Conservation (phyloP, 2,797 vertebrate species). For the Crax fasciolata region DNA sequence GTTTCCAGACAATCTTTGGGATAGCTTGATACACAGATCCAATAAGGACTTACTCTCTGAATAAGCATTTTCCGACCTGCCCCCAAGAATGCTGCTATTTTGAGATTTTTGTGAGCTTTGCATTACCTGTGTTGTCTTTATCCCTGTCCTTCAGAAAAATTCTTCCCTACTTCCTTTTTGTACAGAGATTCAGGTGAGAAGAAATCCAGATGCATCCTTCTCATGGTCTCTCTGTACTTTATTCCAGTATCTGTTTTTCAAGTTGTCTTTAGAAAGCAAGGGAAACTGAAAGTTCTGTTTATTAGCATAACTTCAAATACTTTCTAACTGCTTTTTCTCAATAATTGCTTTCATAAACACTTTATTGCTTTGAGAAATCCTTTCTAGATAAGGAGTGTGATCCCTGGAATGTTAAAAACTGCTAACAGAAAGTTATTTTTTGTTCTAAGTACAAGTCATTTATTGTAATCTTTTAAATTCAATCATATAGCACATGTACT, state of each 20-base stretch:
- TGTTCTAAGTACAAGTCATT: constrained; percentile 25
- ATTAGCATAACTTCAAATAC: background rate
- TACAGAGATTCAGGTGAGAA: background rate
- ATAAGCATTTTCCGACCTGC: background rate
- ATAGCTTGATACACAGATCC: fast-evolving
- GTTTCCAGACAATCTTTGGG: background rate
- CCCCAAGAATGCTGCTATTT: background rate
- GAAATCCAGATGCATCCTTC: background rate
- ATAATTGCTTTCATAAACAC: background rate
- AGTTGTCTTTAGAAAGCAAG: background rate
- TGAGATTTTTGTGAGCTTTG: background rate
- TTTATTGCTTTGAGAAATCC: background rate
- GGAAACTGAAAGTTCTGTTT: background rate
- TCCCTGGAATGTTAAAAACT: background rate
- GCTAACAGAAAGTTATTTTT: constrained; percentile 19
- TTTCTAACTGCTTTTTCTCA: background rate
- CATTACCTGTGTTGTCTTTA: background rate
- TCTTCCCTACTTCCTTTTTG: background rate
- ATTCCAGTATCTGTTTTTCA: background rate
- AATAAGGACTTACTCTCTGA: background rate
- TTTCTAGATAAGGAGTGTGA: background rate
- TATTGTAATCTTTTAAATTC: constrained; percentile 34
- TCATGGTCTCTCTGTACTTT: background rate
- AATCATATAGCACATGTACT: background rate
- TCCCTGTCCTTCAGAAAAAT: background rate